A percentile compares a stretch with the other conserved stretches of the same genome.
These are phyloP conservation scores for Zaprionus gabonicus DNA, from an alignment of 1,140 invertebrate species.

Conservation along the genomic window DNA sequence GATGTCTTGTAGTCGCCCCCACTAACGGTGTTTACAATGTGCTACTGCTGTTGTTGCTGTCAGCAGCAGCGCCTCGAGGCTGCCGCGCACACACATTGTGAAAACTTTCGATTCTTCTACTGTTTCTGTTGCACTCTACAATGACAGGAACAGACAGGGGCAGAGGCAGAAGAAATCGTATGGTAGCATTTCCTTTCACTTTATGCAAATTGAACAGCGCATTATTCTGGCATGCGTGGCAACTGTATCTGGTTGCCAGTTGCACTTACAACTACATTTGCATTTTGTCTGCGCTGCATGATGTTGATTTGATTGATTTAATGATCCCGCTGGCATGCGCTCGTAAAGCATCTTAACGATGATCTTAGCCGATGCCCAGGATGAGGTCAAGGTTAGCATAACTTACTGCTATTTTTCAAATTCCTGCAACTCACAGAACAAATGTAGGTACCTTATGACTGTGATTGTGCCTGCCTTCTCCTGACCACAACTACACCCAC, in stretches of 20 bases:
- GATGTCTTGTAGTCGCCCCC: conserved; percentile 20
- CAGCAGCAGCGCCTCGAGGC: conserved; percentile 56
- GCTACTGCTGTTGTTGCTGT: conserved; percentile 48
- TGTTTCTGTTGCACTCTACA: conserved; percentile 44
- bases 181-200: conserved; percentile 79
- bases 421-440: not conserved
- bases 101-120: conserved; percentile 74
- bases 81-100: conserved; percentile 43
- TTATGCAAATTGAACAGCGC: conserved; percentile 77
- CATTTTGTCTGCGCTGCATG: conserved; percentile 23
- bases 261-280: conserved; percentile 30
- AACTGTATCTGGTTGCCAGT: not conserved
- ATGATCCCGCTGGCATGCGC: conserved; percentile 11
- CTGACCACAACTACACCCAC: not conserved
- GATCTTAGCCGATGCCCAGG: conserved; percentile 18
- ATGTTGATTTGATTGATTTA: conserved; percentile 71
- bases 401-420: not conserved
- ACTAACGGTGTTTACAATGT: conserved; percentile 63
- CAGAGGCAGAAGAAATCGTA: conserved; percentile 42
- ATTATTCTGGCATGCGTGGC: conserved; percentile 53
- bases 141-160: not conserved
- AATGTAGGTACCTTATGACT: not conserved
- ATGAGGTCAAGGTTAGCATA: conserved; percentile 55
- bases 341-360: conserved; percentile 22
- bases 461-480: not conserved